phyloP scores from a whole-genome alignment of 1,140 invertebrate species.

The Sycophila sp. region DNA sequence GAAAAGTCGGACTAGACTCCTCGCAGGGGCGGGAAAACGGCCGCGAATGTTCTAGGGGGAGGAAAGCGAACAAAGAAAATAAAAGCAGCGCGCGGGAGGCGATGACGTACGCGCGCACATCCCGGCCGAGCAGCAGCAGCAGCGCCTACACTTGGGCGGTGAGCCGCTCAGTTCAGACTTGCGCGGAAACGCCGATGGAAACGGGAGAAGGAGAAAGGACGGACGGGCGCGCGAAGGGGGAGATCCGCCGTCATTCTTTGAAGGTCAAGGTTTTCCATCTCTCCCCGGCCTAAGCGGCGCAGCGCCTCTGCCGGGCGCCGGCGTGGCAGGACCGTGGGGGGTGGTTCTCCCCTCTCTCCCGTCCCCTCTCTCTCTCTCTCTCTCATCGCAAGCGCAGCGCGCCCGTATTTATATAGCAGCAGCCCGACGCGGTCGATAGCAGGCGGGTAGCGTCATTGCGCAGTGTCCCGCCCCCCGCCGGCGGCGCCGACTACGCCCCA shows the following conservation, averaged over 20 bases:
- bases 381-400: background rate
- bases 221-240: background rate
- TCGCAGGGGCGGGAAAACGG: too few species aligned
- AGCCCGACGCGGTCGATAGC: slow-evolving; percentile 10
- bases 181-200: background rate
- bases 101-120: too few species aligned
- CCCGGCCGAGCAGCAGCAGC: too few species aligned
- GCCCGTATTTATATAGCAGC: slow-evolving; percentile 2
- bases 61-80: too few species aligned
- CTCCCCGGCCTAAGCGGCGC: background rate
- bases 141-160: too few species aligned
- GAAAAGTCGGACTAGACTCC: too few species aligned
- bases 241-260: slow-evolving; percentile 28
- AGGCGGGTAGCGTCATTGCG: slow-evolving; percentile 5
- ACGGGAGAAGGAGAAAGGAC: background rate
- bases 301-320: background rate
- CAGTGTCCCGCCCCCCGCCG: too few species aligned
- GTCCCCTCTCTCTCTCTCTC: slow-evolving; percentile 32
- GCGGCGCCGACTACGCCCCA: background rate
- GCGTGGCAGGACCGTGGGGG: too few species aligned
- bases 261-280: slow-evolving; percentile 34
- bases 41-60: too few species aligned
- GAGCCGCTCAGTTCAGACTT: too few species aligned
- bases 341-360: too few species aligned
- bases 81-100: too few species aligned